These are phyloP conservation scores for Branchipolynoe longqiensis DNA, from an alignment of 2,888 invertebrate species.

Conservation along the genomic window DNA sequence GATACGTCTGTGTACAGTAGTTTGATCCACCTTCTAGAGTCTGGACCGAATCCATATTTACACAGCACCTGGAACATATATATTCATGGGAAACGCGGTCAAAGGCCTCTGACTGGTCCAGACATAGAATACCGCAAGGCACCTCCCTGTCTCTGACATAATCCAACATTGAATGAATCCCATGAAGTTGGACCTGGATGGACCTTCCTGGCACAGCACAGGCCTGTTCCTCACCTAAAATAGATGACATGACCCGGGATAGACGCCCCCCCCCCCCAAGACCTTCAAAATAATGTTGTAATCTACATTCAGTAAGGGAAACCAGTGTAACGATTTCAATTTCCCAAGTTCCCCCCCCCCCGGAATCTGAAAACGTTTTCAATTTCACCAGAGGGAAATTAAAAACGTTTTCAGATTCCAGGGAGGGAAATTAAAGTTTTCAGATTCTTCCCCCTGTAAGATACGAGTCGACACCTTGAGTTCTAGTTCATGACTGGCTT, in stretches of 20 bases:
- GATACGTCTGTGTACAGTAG: not conserved
- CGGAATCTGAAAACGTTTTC: too few species aligned
- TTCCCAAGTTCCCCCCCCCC: too few species aligned
- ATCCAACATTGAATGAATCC: not conserved
- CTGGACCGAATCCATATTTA: slow-evolving; percentile 16
- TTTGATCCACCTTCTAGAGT: slow-evolving; percentile 1
- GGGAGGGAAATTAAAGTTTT: too few species aligned
- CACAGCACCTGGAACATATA: not conserved
- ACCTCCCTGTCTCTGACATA: not conserved
- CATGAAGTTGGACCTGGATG: slow-evolving; percentile 3
- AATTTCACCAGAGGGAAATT: too few species aligned
- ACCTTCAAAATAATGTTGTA: slow-evolving; percentile 49
- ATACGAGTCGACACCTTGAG: too few species aligned
- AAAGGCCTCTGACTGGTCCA: slow-evolving; percentile 53
- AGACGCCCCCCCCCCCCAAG: not conserved
- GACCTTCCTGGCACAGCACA: slow-evolving; percentile 15
- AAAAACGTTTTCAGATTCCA: too few species aligned
- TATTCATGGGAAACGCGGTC: slow-evolving; percentile 43
- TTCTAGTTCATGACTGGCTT: too few species aligned
- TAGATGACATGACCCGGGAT: not conserved
- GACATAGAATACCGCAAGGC: not conserved
- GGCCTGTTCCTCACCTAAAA: not conserved
- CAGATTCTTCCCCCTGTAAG: too few species aligned
- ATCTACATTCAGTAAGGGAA: slow-evolving; percentile 17
- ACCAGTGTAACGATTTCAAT: too few species aligned